Base-by-base conservation (phyloP, 2,113 vertebrate species). In the Ptilorrhoa leucosticta region DNA sequence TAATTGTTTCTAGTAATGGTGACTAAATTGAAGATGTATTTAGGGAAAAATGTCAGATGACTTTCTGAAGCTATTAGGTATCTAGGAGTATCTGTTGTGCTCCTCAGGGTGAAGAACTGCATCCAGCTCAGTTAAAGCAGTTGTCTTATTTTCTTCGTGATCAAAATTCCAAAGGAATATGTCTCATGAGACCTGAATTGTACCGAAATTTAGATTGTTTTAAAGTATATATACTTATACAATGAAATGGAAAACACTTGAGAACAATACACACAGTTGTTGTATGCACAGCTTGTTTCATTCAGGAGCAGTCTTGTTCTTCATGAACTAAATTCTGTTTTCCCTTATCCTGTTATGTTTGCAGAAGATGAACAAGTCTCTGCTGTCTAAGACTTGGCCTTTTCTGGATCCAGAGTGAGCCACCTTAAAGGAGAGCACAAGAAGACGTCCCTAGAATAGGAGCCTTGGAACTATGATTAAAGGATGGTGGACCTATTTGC, bases 361-460 rank as follows among this genome's bases (percentile, higher is more conserved):
- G 77, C 98, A 99, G 99, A 99, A 97, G 99, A 99, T 82, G 99
- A 99, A 90, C 99, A 99, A 97, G 99, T 99, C 87, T 99, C 99
- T 84, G 99, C 99, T 81, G 99, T 99, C 91, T 99, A 99, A 99
- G 97, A 98, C 95, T 84, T 94, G 70, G 93, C 87, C 94, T 96
- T 94, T 94, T 96, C 95, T 97, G 96, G 95, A 97, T 89, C 92
- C 94, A 68, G 97, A 93, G 94, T 95, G 96, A 98, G 97, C 98
- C 95, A 94, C 94, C 94, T 83, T 72, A 97, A 97, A 98, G 98
- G 98, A 97, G 98, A 98, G 98, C 97, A 98, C 98, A 98, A 98
- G 98, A 98, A 96, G 98, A 98, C 57, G 65, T 96, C 97, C 97
- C 96, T 97, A 93, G 89, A 97, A 85, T 96, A 96, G 97, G 98